These are phyloP conservation scores for Oreotrochilus melanogaster DNA, from an alignment of 2,113 vertebrate species.

Conservation along the genomic window DNA sequence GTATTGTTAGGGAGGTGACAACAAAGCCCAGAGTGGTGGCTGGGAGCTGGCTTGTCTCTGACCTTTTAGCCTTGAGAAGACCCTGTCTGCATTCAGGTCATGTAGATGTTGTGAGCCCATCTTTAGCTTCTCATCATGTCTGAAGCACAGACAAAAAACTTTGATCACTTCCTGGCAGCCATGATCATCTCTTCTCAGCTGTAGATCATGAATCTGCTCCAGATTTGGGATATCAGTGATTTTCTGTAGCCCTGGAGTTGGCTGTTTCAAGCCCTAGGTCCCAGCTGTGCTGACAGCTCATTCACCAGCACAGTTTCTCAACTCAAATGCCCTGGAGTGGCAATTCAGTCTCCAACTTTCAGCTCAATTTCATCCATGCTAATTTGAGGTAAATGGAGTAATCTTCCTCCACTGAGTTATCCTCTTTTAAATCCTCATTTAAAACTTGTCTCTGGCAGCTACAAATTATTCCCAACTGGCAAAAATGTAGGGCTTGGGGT, in stretches of 20 bases:
- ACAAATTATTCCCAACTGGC: not conserved
- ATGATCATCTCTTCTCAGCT: not conserved
- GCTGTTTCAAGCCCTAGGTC: not conserved
- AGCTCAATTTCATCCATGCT: not conserved
- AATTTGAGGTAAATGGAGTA: not conserved
- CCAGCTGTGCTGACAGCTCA: not conserved
- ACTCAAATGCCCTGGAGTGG: not conserved
- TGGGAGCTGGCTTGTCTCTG: not conserved
- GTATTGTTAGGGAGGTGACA: not conserved
- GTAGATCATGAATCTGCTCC: rapidly evolving
- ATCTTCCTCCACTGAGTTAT: not conserved
- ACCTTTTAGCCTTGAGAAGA: not conserved
- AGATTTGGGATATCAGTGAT: not conserved
- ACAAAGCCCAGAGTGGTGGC: not conserved
- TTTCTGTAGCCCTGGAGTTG: not conserved
- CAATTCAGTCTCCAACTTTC: not conserved
- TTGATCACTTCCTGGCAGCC: not conserved
- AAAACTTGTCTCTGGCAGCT: not conserved
- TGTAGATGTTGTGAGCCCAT: not conserved
- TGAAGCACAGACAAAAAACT: not conserved
- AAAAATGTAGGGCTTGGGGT: not conserved
- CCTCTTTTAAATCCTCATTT: not conserved
- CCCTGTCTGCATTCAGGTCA: not conserved
- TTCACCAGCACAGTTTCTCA: not conserved
- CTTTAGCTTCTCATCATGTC: not conserved